Conservation (phyloP, 1,140 invertebrate genomes). For the Araneus ventricosus region DNA sequence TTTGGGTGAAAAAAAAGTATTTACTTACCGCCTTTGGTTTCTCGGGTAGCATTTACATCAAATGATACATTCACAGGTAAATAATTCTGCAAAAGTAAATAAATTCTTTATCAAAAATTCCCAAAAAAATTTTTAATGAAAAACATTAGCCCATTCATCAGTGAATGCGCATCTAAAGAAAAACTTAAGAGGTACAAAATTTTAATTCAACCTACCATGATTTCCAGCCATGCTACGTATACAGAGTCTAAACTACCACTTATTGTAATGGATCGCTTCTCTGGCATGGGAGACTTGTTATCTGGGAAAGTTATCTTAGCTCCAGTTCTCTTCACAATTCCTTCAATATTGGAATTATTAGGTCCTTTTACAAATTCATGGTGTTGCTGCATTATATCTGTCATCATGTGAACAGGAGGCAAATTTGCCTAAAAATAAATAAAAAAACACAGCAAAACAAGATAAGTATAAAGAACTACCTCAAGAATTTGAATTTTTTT, state of each 20-base stretch:
- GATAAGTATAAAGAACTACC: too few species aligned
- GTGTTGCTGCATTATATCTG: conserved; percentile 39
- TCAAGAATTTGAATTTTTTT: too few species aligned
- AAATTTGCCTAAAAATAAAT: conserved; percentile 39
- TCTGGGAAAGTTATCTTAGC: conserved; percentile 43
- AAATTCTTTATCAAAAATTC: too few species aligned
- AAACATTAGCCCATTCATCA: too few species aligned
- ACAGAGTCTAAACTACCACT: conserved; percentile 59
- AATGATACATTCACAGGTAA: conserved; percentile 60
- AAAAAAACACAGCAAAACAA: too few species aligned
- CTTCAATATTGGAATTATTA: conserved; percentile 39
- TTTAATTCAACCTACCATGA: conserved; percentile 62
- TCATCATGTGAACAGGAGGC: conserved; percentile 47
- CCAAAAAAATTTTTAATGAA: too few species aligned
- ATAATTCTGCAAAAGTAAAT: conserved; percentile 17
- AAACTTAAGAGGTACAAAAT: too few species aligned
- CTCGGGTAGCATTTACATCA: conserved; percentile 54
- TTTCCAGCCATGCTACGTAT: conserved; percentile 64
- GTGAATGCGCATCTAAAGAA: too few species aligned
- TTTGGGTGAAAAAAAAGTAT: too few species aligned
- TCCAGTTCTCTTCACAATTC: conserved; percentile 49
- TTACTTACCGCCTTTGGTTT: conserved; percentile 45
- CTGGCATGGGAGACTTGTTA: neutral
- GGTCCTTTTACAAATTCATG: conserved; percentile 10
- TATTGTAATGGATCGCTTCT: conserved; percentile 42